A percentile compares a stretch with the other conserved stretches of the same genome.
phyloP scores from a whole-genome alignment of 2,113 vertebrate genomes.

The Brevimyrus niger region DNA sequence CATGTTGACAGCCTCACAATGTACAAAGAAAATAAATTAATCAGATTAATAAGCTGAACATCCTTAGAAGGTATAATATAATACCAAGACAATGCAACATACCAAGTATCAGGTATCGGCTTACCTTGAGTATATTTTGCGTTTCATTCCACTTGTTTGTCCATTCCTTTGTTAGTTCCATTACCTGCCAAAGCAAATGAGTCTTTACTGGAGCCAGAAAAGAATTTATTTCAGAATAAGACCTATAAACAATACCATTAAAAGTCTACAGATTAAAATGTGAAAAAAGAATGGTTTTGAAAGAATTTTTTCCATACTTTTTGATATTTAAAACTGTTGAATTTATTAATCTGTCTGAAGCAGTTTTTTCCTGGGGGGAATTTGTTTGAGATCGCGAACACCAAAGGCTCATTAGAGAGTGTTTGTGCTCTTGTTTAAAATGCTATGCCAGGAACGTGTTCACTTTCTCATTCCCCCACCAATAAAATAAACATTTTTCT shows the following conservation, averaged over 20 bases:
- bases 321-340: not conserved
- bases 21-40: not conserved
- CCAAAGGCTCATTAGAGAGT: not conserved
- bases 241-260: not conserved
- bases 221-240: not conserved
- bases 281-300: not conserved
- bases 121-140: slow-evolving; percentile 92
- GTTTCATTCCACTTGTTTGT: slow-evolving; percentile 99
- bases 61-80: too few species aligned
- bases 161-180: slow-evolving; percentile 96
- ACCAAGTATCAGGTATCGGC: slow-evolving; percentile 1
- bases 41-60: not conserved
- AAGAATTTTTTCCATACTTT: not conserved
- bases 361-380: not conserved
- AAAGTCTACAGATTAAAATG: not conserved
- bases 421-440: not conserved
- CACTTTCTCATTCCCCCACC: not conserved
- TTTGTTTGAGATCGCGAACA: not conserved
- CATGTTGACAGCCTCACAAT: not conserved
- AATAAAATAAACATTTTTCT: not conserved
- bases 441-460: not conserved
- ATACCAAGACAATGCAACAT: not conserved
- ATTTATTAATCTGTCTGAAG: not conserved
- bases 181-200: slow-evolving; percentile 59
- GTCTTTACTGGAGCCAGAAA: not conserved